These are phyloP conservation scores for Falcaria lacertinaria DNA, from an alignment of 2,888 invertebrate species.

Conservation along the genomic window DNA sequence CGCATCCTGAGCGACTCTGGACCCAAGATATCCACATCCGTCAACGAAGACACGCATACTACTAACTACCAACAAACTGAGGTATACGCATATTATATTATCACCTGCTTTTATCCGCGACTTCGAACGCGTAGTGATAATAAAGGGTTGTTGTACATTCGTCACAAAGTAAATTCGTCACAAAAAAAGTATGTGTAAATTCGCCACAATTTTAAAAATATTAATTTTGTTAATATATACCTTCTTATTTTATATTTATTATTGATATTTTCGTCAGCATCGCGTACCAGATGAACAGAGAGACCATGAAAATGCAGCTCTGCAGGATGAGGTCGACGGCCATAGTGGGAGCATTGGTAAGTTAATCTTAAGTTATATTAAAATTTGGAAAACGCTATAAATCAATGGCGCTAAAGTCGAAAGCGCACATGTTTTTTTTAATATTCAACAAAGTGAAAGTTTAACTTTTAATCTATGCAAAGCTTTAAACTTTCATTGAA, in stretches of 20 bases:
- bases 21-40: slow-evolving; percentile 93
- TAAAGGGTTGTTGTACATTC: no score
- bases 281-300: slow-evolving; percentile 64
- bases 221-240: no score
- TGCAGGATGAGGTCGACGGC: slow-evolving; percentile 29
- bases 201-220: no score
- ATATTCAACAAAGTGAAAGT: neutral
- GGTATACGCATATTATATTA: no score
- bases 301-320: slow-evolving; percentile 28
- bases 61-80: slow-evolving; percentile 94
- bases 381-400: neutral
- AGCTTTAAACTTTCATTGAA: neutral
- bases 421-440: neutral
- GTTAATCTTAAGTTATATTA: slow-evolving; percentile 5
- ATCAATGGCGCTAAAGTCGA: neutral
- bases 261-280: slow-evolving; percentile 62
- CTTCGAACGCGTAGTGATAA: no score
- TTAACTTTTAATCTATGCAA: neutral
- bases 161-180: no score
- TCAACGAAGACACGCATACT: slow-evolving; percentile 93
- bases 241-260: neutral
- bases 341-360: slow-evolving; percentile 48
- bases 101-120: no score
- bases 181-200: no score
- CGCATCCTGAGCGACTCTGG: slow-evolving; percentile 94